Evolutionary conservation across 2,888 invertebrate species (phyloP).

Genomic region (Zaprionus lineosus): DNA sequence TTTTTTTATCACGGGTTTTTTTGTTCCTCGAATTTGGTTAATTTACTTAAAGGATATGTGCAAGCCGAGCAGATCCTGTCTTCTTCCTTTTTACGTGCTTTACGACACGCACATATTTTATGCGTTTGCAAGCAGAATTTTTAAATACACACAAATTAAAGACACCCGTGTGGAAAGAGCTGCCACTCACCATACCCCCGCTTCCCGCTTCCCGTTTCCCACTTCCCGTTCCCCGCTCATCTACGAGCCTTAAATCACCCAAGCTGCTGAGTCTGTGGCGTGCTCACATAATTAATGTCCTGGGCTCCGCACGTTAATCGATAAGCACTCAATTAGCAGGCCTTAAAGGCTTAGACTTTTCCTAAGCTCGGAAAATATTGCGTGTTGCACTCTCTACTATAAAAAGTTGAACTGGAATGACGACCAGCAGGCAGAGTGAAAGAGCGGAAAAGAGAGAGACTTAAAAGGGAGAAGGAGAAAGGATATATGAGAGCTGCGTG

Average conservation of each 20-base stretch:
- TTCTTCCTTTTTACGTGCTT: slow-evolving; percentile 4
- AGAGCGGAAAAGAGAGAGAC: too few species aligned
- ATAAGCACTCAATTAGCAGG: slow-evolving; percentile 75
- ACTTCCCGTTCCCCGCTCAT: neutral
- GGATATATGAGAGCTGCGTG: too few species aligned
- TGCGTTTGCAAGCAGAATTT: slow-evolving; percentile 39
- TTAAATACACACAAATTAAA: slow-evolving; percentile 47
- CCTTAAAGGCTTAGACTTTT: slow-evolving; percentile 67
- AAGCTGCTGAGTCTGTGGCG: slow-evolving; percentile 28
- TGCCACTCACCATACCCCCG: neutral
- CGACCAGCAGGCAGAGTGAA: too few species aligned
- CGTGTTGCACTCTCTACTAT: slow-evolving; percentile 41
- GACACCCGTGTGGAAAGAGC: slow-evolving; percentile 26
- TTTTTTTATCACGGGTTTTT: too few species aligned
- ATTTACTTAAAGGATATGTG: neutral
- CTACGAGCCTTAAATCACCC: neutral
- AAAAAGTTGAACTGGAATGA: too few species aligned
- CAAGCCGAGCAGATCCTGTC: neutral
- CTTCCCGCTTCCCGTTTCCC: neutral
- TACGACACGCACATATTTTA: slow-evolving; percentile 54
- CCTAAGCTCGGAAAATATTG: slow-evolving; percentile 38
- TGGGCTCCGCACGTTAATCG: slow-evolving; percentile 51
- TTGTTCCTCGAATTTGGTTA: too few species aligned
- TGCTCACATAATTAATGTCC: slow-evolving; percentile 52
- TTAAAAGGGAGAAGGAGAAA: too few species aligned